Evolutionary conservation across 2,113 vertebrate species (phyloP), one percentile per base, ranked within the genome.

Genomic region (Triplophysa tibetana): DNA sequence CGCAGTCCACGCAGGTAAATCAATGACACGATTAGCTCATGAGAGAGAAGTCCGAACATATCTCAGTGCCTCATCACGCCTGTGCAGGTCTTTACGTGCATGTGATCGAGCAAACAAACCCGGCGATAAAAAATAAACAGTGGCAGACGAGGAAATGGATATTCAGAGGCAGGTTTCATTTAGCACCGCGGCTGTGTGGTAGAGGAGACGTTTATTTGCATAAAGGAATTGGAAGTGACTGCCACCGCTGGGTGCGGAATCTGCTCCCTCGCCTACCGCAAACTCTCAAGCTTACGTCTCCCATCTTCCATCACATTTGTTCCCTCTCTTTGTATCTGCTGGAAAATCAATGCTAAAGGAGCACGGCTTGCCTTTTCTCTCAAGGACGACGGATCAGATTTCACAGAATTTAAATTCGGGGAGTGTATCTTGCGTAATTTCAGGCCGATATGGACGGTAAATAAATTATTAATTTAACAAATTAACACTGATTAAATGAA

Each of bases 181-280:
- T 79, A 74, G 77, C 75, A 65, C 60, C 50, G 69, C 13, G 70
- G 72, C 76, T 62, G 11, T 78, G 65, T 69, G 63, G 76, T 77
- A 65, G 65, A 24, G 38, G 73, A 78, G 43, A 74, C 43, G 13
- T 81, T 75, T 82, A 84, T 85, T 85, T 85, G 83, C 87, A 86
- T 85, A 88, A 80, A 67, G 61, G 75, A 88, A 86, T 85, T 85
- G 87, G 82, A 86, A 86, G 85, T 67, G 73, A 86, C 83, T 79
- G 69, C 74, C 78, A 56, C 62, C 61, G 58, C 77, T 69, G 61
- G n/a, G 64, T 75, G 52, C 68, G 43, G 60, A 80, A 70, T 73
- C 81, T 16, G 10, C 21, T 81, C 45, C 33, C 72, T 48, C 60
- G 33, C 72, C 68, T 68, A 78, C 58, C 56, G 54, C 60, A 77